Evolutionary conservation across 2,888 invertebrate species (phyloP).

Genomic region (Cerceris ruficornis): DNA sequence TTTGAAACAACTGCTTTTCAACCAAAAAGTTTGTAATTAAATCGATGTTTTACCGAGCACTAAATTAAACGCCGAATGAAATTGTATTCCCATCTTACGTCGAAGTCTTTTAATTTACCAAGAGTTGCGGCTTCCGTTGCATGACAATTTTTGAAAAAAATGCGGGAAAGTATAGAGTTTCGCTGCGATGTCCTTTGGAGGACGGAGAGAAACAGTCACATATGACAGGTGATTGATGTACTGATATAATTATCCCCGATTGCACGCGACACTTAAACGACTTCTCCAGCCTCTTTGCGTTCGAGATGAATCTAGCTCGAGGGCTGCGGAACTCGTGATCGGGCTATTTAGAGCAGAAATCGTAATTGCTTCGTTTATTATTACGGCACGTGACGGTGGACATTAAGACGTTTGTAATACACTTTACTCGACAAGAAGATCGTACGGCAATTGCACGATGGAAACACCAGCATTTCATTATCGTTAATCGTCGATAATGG

Average conservation of each 20-base stretch:
- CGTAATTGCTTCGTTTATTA: conserved; percentile 53
- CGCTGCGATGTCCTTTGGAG: not conserved
- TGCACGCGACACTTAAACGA: conserved; percentile 32
- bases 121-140: not conserved
- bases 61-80: too few species aligned
- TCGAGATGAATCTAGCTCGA: conserved; percentile 19
- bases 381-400: conserved; percentile 41
- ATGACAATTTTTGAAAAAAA: not conserved
- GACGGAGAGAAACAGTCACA: conserved; percentile 11
- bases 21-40: too few species aligned
- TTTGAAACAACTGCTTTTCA: too few species aligned
- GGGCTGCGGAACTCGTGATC: conserved; percentile 18
- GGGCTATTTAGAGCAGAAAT: conserved; percentile 36
- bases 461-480: conserved; percentile 19
- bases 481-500: conserved; percentile 26
- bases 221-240: conserved; percentile 35
- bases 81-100: too few species aligned
- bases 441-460: conserved; percentile 12
- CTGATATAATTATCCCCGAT: conserved; percentile 43
- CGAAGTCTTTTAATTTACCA: not conserved
- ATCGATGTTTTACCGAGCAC: too few species aligned
- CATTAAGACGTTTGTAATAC: conserved; percentile 47
- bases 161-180: not conserved
- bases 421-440: conserved; percentile 36
- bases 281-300: conserved; percentile 25